Evolutionary conservation across 2,888 invertebrate species (phyloP), one percentile per base, ranked within the genome.

Genomic region (Drosophila formosana): DNA sequence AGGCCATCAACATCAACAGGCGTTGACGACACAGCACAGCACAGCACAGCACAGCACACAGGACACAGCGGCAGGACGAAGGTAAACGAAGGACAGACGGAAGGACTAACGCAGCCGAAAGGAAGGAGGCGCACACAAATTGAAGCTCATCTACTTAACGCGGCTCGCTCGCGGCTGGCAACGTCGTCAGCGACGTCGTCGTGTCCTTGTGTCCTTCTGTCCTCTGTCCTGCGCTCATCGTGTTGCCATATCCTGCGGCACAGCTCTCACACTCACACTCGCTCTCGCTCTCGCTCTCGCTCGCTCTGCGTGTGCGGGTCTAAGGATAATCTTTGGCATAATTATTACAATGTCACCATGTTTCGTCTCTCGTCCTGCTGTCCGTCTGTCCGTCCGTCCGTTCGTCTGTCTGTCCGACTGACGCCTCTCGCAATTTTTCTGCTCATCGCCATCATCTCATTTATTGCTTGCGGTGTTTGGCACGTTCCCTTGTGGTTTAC

Each of bases 321-420:
- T 82, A 77, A 75, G 80, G 88, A 89, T 89, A 89, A 89, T 89
- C 89, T 89, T 81, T 79, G 85, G 87, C 84, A 84, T 89, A 89
- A 89, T 89, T 89, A 89, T 89, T 87, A 89, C 89, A 89, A 84
- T 89, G 88, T 89, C 88, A 88, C 82, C 84, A 81, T 85, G 85
- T 88, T 88, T 82, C 82, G 84, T 72, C 77, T 56, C 67, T 68
- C 68, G 57, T 72, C 56, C 34, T 47, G 39, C 30, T 5, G 41
- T 50, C 53, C 43, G 34, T 23, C 45, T 49, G 62, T 63, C 72
- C 51, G 56, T 5, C 23, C 47, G 62, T 60, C 53, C 47, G 50
- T 9, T 41, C 32, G 47, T 39, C 30, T 13, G 47, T 8, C 50
- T 28, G 18, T 37, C 66, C 66, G 53, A 34, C 60, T 30, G 56